Base-by-base conservation (phyloP, 2,113 vertebrate species). In the Saiga tatarica region DNA sequence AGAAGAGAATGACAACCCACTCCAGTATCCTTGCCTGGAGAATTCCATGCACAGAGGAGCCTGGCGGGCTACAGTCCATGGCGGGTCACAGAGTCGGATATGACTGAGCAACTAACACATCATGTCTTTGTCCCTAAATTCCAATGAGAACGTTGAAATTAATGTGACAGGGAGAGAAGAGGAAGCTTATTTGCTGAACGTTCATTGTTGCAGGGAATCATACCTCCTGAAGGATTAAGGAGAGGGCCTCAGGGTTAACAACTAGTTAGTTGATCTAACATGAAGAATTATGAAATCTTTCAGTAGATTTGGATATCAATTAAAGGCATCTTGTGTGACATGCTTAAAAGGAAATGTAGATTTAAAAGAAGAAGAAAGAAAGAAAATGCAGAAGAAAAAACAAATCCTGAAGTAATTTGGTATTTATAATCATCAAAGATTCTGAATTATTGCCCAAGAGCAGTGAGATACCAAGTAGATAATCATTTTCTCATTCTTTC, bases 341-440 rank as follows among this genome's bases (percentile, higher is more conserved):
- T 19, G 50, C 36, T 83, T 89, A 90, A 86, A 47, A 91, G 76
- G 30, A 89, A 96, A 96, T 60, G 28, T 8, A 93, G 17, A 28
- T 42, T 83, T 76, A 42, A 45, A 16, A 42, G 71, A 39, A 89
- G 42, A 86, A 79, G 30, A 28, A 47, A 52, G 33, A n/a, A 52
- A 89, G 86, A 60, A 91, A 95, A 97, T 82, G 33, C 39, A 83
- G 21, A 57, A 76, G 5, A 52, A 95, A 79, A 96, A 81, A 76
- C 4, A 60, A 89, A 39, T 3, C 10, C 50, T 8, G 7, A 59
- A 97, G 39, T 81, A 30, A 87, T 64, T 42, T 95, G 33, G 60
- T 83, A 50, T 94, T 96, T 85, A 59, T 62, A 71, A 93, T 96
- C 39, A 78, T 78, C 62, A 91, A 84, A 83, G 55, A 79, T 3